These are phyloP conservation scores for Drosophila kepulauana DNA, from an alignment of 1,140 invertebrate genomes.

Conservation along the genomic window DNA sequence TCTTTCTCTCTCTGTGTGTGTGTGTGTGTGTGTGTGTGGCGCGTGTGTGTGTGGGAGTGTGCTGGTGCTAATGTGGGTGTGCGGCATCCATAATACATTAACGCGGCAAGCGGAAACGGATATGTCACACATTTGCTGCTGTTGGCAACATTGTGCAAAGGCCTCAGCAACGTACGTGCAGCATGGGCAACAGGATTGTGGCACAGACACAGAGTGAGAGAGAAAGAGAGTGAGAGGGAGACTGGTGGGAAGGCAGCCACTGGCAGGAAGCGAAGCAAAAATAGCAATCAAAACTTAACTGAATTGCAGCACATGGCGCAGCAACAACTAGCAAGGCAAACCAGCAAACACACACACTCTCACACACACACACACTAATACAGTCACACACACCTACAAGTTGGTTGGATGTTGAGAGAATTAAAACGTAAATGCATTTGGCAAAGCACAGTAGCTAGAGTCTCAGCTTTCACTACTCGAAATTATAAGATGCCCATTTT, in stretches of 20 bases:
- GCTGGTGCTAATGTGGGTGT: conserved; percentile 23
- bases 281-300: conserved; percentile 83
- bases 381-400: conserved; percentile 35
- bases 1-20: not conserved
- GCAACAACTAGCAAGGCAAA: not conserved
- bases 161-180: conserved; percentile 18
- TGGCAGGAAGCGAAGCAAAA: conserved; percentile 80
- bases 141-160: conserved; percentile 70
- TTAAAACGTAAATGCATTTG: conserved; percentile 81
- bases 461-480: too few species aligned
- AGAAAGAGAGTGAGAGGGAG: too few species aligned
- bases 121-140: conserved; percentile 81
- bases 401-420: conserved; percentile 62
- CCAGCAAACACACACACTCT: conserved; percentile 3
- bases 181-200: not conserved
- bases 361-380: conserved; percentile 3
- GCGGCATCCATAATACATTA: conserved; percentile 64
- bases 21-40: conserved; percentile 11
- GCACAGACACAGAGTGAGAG: too few species aligned
- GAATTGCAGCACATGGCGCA: conserved; percentile 74
- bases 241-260: conserved; percentile 19
- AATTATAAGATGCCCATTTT: too few species aligned
- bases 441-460: conserved; percentile 12
- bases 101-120: conserved; percentile 72
- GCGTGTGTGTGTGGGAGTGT: too few species aligned